phyloP scores from a whole-genome alignment of 2,113 vertebrate genomes.

The Cephalopterus ornatus region DNA sequence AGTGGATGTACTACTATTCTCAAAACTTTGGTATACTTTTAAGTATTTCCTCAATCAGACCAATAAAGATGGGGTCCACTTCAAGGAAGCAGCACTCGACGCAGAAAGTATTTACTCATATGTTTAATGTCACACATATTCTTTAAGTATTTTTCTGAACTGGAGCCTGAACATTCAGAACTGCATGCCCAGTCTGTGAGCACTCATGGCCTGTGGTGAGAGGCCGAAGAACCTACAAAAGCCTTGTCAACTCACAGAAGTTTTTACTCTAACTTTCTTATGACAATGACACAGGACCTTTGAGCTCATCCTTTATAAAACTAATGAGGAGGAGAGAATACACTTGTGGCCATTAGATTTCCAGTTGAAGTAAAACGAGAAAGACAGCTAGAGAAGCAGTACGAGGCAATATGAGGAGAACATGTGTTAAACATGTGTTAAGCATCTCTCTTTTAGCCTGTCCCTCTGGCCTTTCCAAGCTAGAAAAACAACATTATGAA shows the following conservation, averaged over 20 bases:
- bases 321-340: background rate
- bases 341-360: background rate
- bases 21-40: background rate
- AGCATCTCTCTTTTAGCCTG: background rate
- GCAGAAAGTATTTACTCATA: background rate
- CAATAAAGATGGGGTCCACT: background rate
- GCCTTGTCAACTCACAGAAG: background rate
- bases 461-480: constrained; percentile 12
- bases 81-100: background rate
- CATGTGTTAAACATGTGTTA: constrained; percentile 52
- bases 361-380: background rate
- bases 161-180: background rate
- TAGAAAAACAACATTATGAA: constrained; percentile 23
- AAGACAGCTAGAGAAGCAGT: background rate
- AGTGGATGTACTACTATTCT: background rate
- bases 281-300: background rate
- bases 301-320: background rate
- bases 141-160: constrained; percentile 11
- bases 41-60: background rate
- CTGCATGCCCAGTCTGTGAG: background rate
- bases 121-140: background rate
- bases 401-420: background rate
- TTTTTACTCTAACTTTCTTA: background rate
- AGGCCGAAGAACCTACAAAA: background rate
- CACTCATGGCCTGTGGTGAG: background rate